These are phyloP conservation scores for Epinephelus fuscoguttatus DNA, from an alignment of 2,113 vertebrate species.

Conservation along the genomic window DNA sequence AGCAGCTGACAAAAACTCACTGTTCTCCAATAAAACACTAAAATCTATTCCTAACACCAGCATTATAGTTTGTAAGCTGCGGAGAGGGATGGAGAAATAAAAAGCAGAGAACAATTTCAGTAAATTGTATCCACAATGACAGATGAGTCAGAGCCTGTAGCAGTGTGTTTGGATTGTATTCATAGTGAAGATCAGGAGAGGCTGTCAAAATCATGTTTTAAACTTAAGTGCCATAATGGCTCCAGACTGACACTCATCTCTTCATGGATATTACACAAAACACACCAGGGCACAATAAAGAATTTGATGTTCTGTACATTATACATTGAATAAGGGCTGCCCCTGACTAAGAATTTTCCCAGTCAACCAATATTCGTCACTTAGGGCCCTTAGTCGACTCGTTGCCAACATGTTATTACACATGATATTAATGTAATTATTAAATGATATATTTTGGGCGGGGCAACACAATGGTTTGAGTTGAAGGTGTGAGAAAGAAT, in stretches of 20 bases:
- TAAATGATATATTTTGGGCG: too few relatives aligned
- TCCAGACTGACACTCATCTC: not conserved
- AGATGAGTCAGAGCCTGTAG: not conserved
- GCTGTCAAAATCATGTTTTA: not conserved
- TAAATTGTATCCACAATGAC: conserved; percentile 12
- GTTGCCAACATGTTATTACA: too few relatives aligned
- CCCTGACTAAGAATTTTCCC: too few relatives aligned
- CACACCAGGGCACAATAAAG: not conserved
- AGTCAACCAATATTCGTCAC: too few relatives aligned
- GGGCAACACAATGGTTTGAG: too few relatives aligned
- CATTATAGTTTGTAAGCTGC: not conserved
- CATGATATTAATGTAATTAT: too few relatives aligned
- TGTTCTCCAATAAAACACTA: not conserved
- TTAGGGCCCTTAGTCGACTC: too few relatives aligned
- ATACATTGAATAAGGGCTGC: not conserved
- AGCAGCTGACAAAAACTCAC: not conserved
- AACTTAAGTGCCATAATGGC: not conserved
- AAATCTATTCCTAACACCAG: not conserved
- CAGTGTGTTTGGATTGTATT: not conserved
- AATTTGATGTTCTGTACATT: not conserved
- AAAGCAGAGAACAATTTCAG: conserved; percentile 7
- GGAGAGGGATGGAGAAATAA: not conserved
- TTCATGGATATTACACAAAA: not conserved
- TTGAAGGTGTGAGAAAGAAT: too few relatives aligned
- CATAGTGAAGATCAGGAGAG: not conserved